A percentile compares a stretch with the other conserved stretches of the same genome.
Conservation (phyloP, 2,797 vertebrate genomes). For the Xiphorhynchus erythropygius region DNA sequence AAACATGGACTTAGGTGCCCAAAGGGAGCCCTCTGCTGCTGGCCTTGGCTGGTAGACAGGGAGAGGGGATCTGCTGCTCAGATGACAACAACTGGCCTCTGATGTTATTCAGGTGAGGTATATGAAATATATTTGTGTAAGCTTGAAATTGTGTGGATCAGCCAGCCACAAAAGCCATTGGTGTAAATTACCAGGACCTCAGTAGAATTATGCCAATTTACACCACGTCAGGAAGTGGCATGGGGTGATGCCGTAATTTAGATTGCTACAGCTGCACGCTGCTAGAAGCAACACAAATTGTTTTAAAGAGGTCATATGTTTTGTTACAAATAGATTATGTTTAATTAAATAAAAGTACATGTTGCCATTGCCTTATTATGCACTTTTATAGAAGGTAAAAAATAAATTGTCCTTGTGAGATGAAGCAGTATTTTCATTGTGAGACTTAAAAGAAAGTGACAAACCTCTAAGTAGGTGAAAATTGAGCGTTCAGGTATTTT, state of each 20-base stretch:
- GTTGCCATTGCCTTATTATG: background rate
- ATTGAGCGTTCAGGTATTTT: background rate
- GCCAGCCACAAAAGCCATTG: background rate
- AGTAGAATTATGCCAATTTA: background rate
- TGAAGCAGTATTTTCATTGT: background rate
- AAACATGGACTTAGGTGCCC: background rate
- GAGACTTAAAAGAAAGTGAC: background rate
- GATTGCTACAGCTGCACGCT: accelerated
- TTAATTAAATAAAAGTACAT: background rate
- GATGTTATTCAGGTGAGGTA: background rate
- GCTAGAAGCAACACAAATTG: background rate
- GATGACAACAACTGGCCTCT: accelerated
- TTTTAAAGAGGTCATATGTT: background rate
- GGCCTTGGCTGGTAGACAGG: background rate
- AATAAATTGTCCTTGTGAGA: background rate
- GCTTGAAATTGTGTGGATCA: background rate
- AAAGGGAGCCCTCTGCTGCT: background rate
- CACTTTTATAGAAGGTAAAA: background rate
- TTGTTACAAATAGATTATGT: background rate
- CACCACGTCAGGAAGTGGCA: background rate
- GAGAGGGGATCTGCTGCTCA: background rate
- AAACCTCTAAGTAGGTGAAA: background rate
- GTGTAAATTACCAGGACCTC: background rate
- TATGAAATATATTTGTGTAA: background rate
- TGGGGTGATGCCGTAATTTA: background rate